These are phyloP conservation scores for Melieria picta DNA, from an alignment of 2,888 invertebrate genomes.

Conservation along the genomic window DNA sequence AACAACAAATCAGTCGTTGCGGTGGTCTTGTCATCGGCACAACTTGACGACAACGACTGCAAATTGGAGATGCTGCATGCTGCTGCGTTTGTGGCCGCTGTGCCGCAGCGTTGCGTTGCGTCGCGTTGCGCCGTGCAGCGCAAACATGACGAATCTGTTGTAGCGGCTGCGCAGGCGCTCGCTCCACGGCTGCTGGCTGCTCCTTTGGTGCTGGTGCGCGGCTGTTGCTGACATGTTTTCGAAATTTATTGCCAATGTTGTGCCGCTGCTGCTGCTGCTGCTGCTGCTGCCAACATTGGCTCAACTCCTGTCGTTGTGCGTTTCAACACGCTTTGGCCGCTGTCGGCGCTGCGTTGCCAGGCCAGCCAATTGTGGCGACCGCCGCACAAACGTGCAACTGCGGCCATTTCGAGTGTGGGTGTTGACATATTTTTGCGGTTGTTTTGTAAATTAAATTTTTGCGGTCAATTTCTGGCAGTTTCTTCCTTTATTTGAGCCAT, in stretches of 20 bases:
- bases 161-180: slow-evolving; percentile 35
- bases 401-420: slow-evolving; percentile 39
- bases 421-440: slow-evolving; percentile 46
- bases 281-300: slow-evolving; percentile 22
- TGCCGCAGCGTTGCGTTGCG: background rate
- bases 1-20: slow-evolving; percentile 46
- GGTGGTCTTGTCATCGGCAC: slow-evolving; percentile 45
- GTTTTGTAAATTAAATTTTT: slow-evolving; percentile 37
- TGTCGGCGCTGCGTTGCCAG: no score
- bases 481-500: slow-evolving; percentile 13
- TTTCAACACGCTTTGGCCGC: no score
- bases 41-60: background rate
- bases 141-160: slow-evolving; percentile 33
- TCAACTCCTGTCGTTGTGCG: slow-evolving; percentile 23
- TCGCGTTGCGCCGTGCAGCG: slow-evolving; percentile 7
- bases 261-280: slow-evolving; percentile 22
- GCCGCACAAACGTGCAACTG: slow-evolving; percentile 23
- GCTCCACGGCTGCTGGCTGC: slow-evolving; percentile 2
- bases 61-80: background rate
- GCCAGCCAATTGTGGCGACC: no score
- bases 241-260: slow-evolving; percentile 45
- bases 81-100: slow-evolving; percentile 7
- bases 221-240: slow-evolving; percentile 47
- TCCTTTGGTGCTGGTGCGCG: slow-evolving; percentile 35
- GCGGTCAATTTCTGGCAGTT: slow-evolving; percentile 29